Base-by-base conservation (phyloP, 2,113 vertebrate species). In the Paratilapia polleni region DNA sequence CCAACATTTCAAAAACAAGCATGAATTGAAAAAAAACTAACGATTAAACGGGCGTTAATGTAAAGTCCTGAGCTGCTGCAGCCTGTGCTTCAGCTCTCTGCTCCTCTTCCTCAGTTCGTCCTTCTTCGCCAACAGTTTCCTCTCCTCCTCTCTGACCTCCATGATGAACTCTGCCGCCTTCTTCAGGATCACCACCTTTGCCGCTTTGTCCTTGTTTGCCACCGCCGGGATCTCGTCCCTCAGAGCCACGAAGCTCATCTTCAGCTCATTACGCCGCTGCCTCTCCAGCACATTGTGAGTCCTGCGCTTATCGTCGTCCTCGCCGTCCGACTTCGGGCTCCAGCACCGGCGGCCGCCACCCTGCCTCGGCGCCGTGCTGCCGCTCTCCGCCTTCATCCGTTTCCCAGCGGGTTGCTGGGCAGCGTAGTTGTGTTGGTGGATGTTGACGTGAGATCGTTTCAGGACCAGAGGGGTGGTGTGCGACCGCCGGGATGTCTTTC, bases 231-330 rank as follows among this genome's bases (percentile, higher is more conserved):
- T 95, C 87, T 98, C 87, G 17, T 98, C 97, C 9, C 97, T 95
- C 82, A 99, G 94, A 2, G 96, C 95, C n/a, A 97, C 96, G 90
- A 99, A 98, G 94, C 97, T 99, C 60, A 96, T 85, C 83, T 98
- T 98, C 66, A 99, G 95, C 96, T 98, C 97, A 0, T 97, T 97
- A 3, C 98, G 94, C 81, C 98, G 93, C 95, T 98, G 98, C 12
- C 97, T 96, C 82, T 99, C 98, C 91, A 98, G 90, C 61, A 98
- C 97, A 0, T 99, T 99, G 94, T 98, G 98, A 1, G 97, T 99
- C 94, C 96, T 91, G 84, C 97, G 95, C 91, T 96, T 97, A 95
- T 97, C 97, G 0, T 11, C 3, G 34, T 85, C 83, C 38, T 97
- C 97, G 0, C 95, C 94, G 87, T 98, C 97, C 0, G 97, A 97